Base-by-base conservation (phyloP, 2,888 invertebrate genomes). In the Brachylomia viminalis region DNA sequence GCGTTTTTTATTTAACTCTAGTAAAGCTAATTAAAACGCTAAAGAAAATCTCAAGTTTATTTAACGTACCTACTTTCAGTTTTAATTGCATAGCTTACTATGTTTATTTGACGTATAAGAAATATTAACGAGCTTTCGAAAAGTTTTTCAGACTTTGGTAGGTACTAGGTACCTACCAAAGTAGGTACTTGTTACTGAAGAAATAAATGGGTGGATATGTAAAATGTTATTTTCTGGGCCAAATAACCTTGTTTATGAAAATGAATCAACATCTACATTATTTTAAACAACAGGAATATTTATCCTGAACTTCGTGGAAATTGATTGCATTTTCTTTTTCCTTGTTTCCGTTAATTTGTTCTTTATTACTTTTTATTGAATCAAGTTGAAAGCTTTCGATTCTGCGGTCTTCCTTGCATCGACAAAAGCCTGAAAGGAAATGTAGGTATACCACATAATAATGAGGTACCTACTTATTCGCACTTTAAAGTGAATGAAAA, bases 81-180 rank as follows among this genome's bases (percentile, higher is more conserved):
- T 80, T 83, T 74, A 78, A 85, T 85, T 85, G 64, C 47, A n/a
- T 42, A 65, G 72, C 72, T 75, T 75, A 83, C 78, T 83, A 76
- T 42, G 56, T 69, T 73, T 54, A 72, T 72, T 70, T 75, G 54
- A 78, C 27, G 47, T 75, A 62, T 38, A 77, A 67, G 68, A 78
- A 80, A 76, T 78, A 80, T 76, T 83, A 85, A 80, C 75, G 75
- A 85, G 49, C 56, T 83, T 76, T 71, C 47, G 6, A 52, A 20
- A 77, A 75, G 65, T 71, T 83, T 78, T 72, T 33, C 38, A 73
- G 69, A 56, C 65, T 71, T 47, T 8, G 8, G 20, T 61, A 54
- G 15, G 33, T 56, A 61, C 11, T 15, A n/a, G n/a, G n/a, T n/a
- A n/a, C n/a, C n/a, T n/a, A n/a, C n/a, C n/a, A n/a, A n/a, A n/a